Percentiles rank a stretch among this genome's conserved stretches.
Conservation (phyloP, 2,113 vertebrate species). For the Dasypus novemcinctus region DNA sequence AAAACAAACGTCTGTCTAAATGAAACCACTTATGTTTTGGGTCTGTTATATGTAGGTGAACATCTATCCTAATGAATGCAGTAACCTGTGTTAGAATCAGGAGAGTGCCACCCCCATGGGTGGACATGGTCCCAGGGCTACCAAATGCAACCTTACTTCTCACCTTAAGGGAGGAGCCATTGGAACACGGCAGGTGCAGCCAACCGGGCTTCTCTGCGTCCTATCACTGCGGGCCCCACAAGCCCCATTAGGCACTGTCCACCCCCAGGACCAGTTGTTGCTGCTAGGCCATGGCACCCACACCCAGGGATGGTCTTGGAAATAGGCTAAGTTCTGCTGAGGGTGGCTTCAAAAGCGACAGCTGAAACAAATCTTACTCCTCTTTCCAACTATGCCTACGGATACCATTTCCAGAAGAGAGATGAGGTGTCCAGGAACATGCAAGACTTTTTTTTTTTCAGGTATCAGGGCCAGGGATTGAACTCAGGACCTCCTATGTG, state of each 20-base stretch:
- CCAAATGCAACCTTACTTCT: neutral
- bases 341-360: neutral
- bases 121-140: neutral
- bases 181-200: neutral
- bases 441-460: constrained; percentile 20
- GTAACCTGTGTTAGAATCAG: neutral
- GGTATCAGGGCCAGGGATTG: too few relatives aligned
- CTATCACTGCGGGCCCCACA: neutral
- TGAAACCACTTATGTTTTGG: neutral
- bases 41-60: neutral
- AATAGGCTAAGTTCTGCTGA: neutral
- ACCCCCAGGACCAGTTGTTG: neutral
- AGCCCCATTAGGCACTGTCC: too few relatives aligned
- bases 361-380: neutral
- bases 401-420: neutral
- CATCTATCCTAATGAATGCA: neutral
- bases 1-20: neutral
- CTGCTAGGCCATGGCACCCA: neutral
- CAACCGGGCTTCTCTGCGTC: neutral
- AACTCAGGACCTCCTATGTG: too few relatives aligned
- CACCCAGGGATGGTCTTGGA: accelerated
- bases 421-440: neutral
- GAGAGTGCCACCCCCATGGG: neutral
- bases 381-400: neutral
- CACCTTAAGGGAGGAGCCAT: neutral